Evolutionary conservation across 2,888 invertebrate genomes (phyloP).

Genomic region (Sesia bembeciformis): DNA sequence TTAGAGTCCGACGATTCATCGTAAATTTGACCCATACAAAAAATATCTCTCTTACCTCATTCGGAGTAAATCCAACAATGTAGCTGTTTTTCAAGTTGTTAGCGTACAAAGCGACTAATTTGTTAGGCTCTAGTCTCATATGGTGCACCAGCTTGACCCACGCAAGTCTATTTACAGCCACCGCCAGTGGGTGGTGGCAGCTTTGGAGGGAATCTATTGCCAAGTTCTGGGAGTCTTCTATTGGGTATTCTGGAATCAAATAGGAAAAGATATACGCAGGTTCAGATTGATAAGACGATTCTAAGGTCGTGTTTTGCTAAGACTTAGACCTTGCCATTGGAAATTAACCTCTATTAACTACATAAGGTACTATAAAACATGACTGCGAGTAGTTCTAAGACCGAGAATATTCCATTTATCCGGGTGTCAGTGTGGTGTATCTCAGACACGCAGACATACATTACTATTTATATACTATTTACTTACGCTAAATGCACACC

Average conservation of each 20-base stretch:
- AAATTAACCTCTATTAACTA: too few species aligned
- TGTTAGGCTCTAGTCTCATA: constrained; percentile 71
- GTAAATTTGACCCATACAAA: background rate
- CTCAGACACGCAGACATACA: too few species aligned
- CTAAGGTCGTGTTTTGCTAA: too few species aligned
- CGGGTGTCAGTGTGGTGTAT: too few species aligned
- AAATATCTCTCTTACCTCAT: constrained; percentile 29
- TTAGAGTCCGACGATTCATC: too few species aligned
- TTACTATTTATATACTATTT: too few species aligned
- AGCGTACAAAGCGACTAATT: constrained; percentile 75
- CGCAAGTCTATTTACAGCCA: constrained; percentile 70
- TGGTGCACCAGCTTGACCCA: constrained; percentile 80
- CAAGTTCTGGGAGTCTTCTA: constrained; percentile 74
- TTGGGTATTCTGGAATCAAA: constrained; percentile 35
- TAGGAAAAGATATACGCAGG: background rate
- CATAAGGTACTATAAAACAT: too few species aligned
- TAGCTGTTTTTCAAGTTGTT: constrained; percentile 76
- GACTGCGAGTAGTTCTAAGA: too few species aligned
- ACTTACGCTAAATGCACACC: too few species aligned
- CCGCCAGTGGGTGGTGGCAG: constrained; percentile 83
- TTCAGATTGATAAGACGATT: too few species aligned
- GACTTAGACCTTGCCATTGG: too few species aligned
- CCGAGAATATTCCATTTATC: too few species aligned
- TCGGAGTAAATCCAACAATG: constrained; percentile 68
- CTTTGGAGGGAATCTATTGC: constrained; percentile 80